Evolutionary conservation across 2,888 invertebrate species (phyloP).

Genomic region (Capitulum mitella): DNA sequence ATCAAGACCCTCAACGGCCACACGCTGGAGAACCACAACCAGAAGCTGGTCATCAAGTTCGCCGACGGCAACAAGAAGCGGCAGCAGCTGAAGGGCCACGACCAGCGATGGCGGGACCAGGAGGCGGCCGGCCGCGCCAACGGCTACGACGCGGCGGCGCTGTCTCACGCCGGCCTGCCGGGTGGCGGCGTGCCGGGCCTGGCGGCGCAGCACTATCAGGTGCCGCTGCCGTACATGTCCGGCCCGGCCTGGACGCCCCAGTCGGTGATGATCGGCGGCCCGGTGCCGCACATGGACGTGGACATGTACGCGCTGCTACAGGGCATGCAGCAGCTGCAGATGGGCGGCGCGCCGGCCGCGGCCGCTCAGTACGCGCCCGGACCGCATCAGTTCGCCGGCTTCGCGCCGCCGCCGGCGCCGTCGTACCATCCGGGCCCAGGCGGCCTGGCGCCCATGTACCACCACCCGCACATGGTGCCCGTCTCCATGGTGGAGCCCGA

Average conservation of each 20-base stretch:
- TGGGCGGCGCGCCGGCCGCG: background rate
- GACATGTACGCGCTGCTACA: constrained; percentile 5
- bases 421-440: background rate
- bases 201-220: background rate
- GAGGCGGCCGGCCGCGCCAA: background rate
- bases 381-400: background rate
- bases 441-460: background rate
- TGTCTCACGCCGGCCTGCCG: background rate
- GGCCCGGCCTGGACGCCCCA: constrained; percentile 2
- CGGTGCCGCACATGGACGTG: background rate
- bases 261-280: constrained; percentile 11
- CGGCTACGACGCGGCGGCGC: background rate
- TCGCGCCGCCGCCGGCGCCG: constrained; percentile 8
- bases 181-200: background rate
- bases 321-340: constrained; percentile 14
- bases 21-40: constrained; percentile 78
- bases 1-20: constrained; percentile 89
- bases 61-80: constrained; percentile 64
- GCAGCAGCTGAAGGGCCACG: constrained; percentile 32
- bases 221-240: background rate
- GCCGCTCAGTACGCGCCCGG: background rate
- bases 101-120: background rate
- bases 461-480: constrained; percentile 17
- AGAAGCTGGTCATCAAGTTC: constrained; percentile 92
- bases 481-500: constrained; percentile 11